These are phyloP conservation scores for Aplocera efformata DNA, from an alignment of 2,888 invertebrate genomes.

Conservation along the genomic window DNA sequence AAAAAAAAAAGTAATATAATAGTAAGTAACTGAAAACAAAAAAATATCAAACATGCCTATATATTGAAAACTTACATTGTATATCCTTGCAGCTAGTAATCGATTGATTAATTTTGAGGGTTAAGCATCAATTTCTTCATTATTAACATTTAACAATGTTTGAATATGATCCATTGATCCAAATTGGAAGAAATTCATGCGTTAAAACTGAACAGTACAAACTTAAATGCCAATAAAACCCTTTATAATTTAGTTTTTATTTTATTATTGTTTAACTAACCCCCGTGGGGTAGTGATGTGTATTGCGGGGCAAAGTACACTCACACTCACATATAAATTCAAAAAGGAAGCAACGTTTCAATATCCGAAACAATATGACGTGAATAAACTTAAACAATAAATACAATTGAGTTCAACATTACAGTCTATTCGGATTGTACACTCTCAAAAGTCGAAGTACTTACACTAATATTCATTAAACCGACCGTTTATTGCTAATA, in stretches of 20 bases:
- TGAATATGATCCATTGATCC: too few relatives aligned
- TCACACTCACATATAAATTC: conserved; percentile 69
- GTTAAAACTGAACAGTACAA: conserved; percentile 10
- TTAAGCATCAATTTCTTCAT: conserved; percentile 15
- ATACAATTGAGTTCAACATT: conserved; percentile 57
- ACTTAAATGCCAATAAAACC: conserved; percentile 25
- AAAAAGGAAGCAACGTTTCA: conserved; percentile 72
- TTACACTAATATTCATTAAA: conserved; percentile 40
- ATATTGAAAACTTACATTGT: conserved; percentile 49
- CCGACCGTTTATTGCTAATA: conserved; percentile 57
- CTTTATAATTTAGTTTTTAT: conserved; percentile 41
- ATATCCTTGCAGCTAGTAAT: conserved; percentile 51
- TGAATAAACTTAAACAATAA: conserved; percentile 35
- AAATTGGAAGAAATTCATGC: conserved; percentile 3
- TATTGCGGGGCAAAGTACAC: conserved; percentile 66
- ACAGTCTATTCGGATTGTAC: conserved; percentile 78
- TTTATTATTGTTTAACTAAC: conserved; percentile 74
- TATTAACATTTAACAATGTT: neutral
- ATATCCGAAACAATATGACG: conserved; percentile 61
- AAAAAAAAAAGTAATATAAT: conserved; percentile 16
- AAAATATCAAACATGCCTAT: conserved; percentile 24
- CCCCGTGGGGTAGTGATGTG: conserved; percentile 59
- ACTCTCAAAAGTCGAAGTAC: conserved; percentile 70
- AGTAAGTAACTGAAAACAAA: conserved; percentile 10
- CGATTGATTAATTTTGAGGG: neutral